Base-by-base conservation (phyloP, 2,113 vertebrate species). In the Podiceps cristatus region DNA sequence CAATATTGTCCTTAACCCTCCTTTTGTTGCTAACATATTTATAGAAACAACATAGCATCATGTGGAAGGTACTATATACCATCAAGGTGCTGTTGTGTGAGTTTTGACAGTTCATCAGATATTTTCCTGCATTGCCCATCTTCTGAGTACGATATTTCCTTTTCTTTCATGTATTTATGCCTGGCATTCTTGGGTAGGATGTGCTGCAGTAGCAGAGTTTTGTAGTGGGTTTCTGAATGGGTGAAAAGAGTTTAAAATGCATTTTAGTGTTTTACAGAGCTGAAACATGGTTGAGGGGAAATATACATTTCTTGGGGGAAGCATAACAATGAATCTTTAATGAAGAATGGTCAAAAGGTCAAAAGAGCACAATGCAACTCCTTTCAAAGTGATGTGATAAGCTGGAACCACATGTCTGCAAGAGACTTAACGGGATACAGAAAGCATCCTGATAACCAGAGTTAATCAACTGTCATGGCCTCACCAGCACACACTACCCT, bases 311-410 rank as follows among this genome's bases (percentile, higher is more conserved):
- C 79, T 81, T 37, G 24, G 13, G 55, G 53, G 83, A 93, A 56
- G 11, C 27, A 60, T 78, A 81, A 59, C 14, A 29, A 87, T 72
- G 45, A 76, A 59, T 83, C 88, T 94, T 92, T 94, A 85, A 78
- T 87, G 79, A 68, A 84, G 29, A 87, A 67, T 69, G 44, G 33
- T 91, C 73, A 87, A 81, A 95, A 93, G 96, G 80, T 89, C 83
- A 91, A 91, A 95, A 92, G 79, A 85, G 35, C 80, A 91, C 44
- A 63, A 45, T 78, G 40, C 1, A 1, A 78, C 56, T 84, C 35
- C 56, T 80, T 95, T 95, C 73, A 93, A 86, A 93, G 64, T 50
- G 68, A 15, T 68, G 49, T 24, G 83, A 81, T 96, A 96, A 92
- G 69, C 76, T 75, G 60, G 44, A 91, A 72, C 60, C 14, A 68